These are phyloP conservation scores for Stegostoma tigrinum DNA, from an alignment of 2,113 vertebrate species.

Conservation along the genomic window DNA sequence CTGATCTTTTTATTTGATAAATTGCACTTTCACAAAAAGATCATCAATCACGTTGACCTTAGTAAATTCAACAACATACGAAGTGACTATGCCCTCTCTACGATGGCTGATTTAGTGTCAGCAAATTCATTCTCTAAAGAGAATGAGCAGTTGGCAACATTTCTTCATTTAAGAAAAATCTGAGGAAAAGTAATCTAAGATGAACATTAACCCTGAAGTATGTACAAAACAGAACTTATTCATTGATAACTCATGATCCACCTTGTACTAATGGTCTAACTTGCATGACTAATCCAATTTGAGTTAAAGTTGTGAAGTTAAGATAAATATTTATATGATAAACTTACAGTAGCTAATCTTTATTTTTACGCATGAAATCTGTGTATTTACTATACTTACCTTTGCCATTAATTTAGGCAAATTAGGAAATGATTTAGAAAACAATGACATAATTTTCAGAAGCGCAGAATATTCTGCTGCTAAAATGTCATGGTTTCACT, in stretches of 20 bases:
- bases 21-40: neutral
- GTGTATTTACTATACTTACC: neutral
- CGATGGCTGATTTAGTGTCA: neutral
- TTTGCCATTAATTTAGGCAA: neutral
- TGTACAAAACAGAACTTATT: neutral
- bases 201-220: neutral
- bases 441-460: neutral
- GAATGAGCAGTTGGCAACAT: neutral
- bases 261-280: neutral
- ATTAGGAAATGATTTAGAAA: neutral
- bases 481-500: neutral
- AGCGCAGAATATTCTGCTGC: neutral
- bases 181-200: neutral
- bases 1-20: neutral
- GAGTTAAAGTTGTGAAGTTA: neutral
- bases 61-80: neutral
- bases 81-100: neutral
- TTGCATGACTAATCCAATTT: neutral
- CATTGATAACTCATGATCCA: neutral
- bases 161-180: neutral
- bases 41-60: neutral
- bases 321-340: constrained; percentile 12
- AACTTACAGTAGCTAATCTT: neutral
- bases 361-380: neutral
- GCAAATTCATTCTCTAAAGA: neutral